Base-by-base conservation (phyloP, 2,113 vertebrate species). In the Pluvianellus socialis region DNA sequence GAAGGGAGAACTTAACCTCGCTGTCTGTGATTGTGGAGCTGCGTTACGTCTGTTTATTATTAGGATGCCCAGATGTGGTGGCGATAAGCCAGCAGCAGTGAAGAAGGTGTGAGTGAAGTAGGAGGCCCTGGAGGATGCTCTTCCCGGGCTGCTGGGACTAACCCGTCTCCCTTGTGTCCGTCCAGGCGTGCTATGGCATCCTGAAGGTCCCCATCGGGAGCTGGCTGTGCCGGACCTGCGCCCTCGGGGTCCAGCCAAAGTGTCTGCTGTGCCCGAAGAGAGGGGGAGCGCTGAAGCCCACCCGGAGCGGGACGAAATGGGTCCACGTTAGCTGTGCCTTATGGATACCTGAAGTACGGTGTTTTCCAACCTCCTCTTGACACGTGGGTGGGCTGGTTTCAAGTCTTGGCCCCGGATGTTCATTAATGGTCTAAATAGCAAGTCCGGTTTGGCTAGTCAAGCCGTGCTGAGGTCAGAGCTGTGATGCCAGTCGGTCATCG, bases 271-370 rank as follows among this genome's bases (percentile, higher is more conserved):
- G 99, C 97, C 99, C 99, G 80, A 99, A 99, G 98, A 98, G 99
- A 95, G 99, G 99, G 14, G 99, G 99, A 89, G 99, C 99, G 27
- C 98, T 99, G 96, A 99, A 99, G 91, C 99, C 99, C 94, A 99
- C 99, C 74, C 98, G 99, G 79, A 99, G 99, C 87, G 99, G 99
- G 96, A 99, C 99, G 11, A 99, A 99, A 96, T 99, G 99, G 99
- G 99, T 99, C 98, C 99, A 99, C 61, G 99, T 99, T 98, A 99
- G 99, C 98, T 99, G 99, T 98, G 99, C 99, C 98, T 99, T 99
- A 98, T 99, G 99, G 99, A 99, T 99, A 97, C 99, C 99, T 45
- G 99, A 99, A 99, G 99, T 99, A 96, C 97, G 98, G 70, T 17
- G 33, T 30, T 30, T 4, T 12, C 42, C 20, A 42, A 2, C 5